These are phyloP conservation scores for Brenthis ino DNA, from an alignment of 2,888 invertebrate species.

Conservation along the genomic window DNA sequence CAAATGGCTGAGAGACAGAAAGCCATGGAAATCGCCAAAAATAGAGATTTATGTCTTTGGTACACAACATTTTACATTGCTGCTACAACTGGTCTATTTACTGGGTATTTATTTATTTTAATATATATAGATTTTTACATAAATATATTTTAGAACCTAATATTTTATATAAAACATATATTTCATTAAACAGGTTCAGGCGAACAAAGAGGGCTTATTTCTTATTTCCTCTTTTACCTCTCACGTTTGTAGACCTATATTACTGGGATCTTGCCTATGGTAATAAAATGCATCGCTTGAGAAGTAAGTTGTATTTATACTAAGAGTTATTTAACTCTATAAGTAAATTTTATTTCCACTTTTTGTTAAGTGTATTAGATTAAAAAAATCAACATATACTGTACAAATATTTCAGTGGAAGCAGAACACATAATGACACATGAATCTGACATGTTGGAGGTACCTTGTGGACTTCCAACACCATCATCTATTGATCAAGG, in stretches of 20 bases:
- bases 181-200: constrained; percentile 73
- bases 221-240: constrained; percentile 86
- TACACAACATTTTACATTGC: constrained; percentile 85
- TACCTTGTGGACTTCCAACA: constrained; percentile 89
- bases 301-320: constrained; percentile 79
- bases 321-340: not conserved
- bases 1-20: constrained; percentile 88
- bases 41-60: constrained; percentile 89
- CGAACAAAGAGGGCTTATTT: constrained; percentile 83
- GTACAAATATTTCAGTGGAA: constrained; percentile 78
- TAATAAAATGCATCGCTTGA: constrained; percentile 88
- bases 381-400: not conserved
- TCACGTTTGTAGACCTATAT: constrained; percentile 87
- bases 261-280: constrained; percentile 90
- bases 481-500: constrained; percentile 87
- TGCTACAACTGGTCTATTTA: constrained; percentile 75
- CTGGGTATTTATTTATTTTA: constrained; percentile 63
- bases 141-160: constrained; percentile 1
- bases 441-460: constrained; percentile 85
- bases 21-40: constrained; percentile 87
- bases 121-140: not conserved
- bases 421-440: constrained; percentile 91
- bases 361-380: not conserved
- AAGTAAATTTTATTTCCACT: not conserved
- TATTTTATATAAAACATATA: not conserved